Evolutionary conservation across 1,140 invertebrate genomes (phyloP), one percentile per base, ranked within the genome.

Genomic region (Drosophila ananassae): DNA sequence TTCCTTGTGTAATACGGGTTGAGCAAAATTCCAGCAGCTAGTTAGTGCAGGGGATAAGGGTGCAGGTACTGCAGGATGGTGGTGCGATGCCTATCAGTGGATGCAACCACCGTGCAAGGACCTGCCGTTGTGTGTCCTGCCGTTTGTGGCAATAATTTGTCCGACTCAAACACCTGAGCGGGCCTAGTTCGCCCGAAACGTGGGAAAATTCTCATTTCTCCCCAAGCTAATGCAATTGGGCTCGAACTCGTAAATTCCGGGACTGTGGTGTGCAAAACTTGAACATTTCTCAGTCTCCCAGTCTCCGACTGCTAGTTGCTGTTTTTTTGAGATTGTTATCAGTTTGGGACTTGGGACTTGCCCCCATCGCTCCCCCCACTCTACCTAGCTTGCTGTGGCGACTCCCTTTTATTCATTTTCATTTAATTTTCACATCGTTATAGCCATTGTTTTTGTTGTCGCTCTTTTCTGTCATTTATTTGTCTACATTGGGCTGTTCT

Each of bases 351-450:
- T 28, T 28, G 25, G 25, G 41, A 69, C 50, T 32, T 69, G 51
- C 74, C 17, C 17, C 17, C 17, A 17, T 17, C 17, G 34, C 34
- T 37, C 64, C 39, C 39, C 30, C 28, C 9, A n/a, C 37, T 30
- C n/a, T 25, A 28, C 10, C 12, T 30, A 4, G 0, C 12, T 39
- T 0, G 8, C n/a, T 39, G 13, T 44, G 5, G 8, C 7, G 41
- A n/a, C 4, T 17, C 9, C 48, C 39, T 60, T 60, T 61, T 72
- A 71, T 76, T 77, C 68, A 77, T 87, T 87, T 87, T 81, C 83
- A 82, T 89, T 87, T 89, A 73, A 82, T 87, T 87, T 87, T 87
- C 82, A 87, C 82, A 87, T 87, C 82, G 82, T 87, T 89, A 83
- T 83, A 58, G 66, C 66, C 67, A 66, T 77, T 79, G 73, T 85